A percentile compares a stretch with the other conserved stretches of the same genome.
Conservation (phyloP, 2,113 vertebrate species). For the Jaculus jaculus region DNA sequence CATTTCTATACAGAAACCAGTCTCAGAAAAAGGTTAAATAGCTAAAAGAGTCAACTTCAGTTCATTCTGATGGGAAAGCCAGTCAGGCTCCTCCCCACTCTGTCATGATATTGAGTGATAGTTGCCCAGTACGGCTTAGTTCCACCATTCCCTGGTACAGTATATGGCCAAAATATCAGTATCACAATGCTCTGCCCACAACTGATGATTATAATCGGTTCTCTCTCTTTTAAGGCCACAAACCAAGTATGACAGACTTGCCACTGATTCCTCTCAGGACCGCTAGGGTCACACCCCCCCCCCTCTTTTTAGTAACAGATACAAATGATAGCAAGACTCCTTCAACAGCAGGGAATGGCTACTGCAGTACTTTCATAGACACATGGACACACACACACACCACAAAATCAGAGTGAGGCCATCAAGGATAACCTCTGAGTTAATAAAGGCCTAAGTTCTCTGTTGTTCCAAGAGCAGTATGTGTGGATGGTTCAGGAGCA, state of each 20-base stretch:
- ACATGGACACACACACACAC: neutral
- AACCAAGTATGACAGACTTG: neutral
- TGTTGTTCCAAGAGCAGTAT: accelerated
- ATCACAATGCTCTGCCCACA: neutral
- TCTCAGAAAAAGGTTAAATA: neutral
- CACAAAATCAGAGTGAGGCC: neutral
- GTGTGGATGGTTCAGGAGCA: neutral
- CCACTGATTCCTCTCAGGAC: neutral
- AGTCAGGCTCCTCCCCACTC: neutral
- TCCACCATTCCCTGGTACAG: neutral
- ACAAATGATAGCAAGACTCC: neutral
- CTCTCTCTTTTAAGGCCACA: neutral
- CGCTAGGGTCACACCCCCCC: too few relatives aligned
- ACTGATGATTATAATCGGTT: neutral
- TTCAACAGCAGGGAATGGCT: neutral
- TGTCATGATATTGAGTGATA: accelerated
- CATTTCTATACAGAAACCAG: neutral
- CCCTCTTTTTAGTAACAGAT: neutral
- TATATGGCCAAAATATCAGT: neutral
- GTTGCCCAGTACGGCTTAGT: neutral
- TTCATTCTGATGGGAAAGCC: neutral
- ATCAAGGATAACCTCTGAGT: neutral
- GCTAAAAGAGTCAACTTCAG: neutral
- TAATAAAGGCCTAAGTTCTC: slow-evolving; percentile 26
- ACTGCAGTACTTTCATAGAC: neutral